Evolutionary conservation across 2,888 invertebrate genomes (phyloP).

Genomic region (Boloria euphrosyne): DNA sequence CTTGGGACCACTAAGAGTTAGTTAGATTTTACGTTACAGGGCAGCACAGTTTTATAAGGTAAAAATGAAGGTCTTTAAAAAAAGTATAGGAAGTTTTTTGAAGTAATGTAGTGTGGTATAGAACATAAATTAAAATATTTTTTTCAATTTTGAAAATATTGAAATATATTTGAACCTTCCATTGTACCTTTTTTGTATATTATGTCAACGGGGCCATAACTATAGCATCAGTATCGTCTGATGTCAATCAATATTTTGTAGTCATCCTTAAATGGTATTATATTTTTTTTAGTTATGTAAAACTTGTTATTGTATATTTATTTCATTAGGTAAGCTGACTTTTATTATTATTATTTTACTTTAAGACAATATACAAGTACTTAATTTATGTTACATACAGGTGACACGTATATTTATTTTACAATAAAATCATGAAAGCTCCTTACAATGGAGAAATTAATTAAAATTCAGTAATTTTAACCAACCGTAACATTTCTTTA

Average conservation of each 20-base stretch:
- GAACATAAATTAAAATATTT: no score
- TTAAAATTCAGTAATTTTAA: no score
- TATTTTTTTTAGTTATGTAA: constrained; percentile 7
- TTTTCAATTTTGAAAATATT: no score
- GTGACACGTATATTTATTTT: neutral
- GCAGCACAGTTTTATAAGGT: no score
- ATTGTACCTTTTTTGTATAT: constrained; percentile 1
- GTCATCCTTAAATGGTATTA: constrained; percentile 18
- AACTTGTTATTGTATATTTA: constrained; percentile 15
- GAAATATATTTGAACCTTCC: neutral
- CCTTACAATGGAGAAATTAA: no score
- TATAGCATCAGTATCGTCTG: constrained; percentile 4
- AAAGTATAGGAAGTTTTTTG: no score
- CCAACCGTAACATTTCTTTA: neutral
- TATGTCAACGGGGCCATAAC: constrained; percentile 13
- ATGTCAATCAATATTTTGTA: constrained; percentile 14
- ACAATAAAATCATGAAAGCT: neutral
- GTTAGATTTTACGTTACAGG: neutral
- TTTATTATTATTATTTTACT: neutral
- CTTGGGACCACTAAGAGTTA: neutral
- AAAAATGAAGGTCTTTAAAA: no score
- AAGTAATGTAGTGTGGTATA: no score
- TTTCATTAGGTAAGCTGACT: constrained; percentile 20
- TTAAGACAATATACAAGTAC: constrained; percentile 14
- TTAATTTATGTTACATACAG: constrained; percentile 14